These are phyloP conservation scores for Papilio elwesi DNA, from an alignment of 2,888 invertebrate genomes.

Conservation along the genomic window DNA sequence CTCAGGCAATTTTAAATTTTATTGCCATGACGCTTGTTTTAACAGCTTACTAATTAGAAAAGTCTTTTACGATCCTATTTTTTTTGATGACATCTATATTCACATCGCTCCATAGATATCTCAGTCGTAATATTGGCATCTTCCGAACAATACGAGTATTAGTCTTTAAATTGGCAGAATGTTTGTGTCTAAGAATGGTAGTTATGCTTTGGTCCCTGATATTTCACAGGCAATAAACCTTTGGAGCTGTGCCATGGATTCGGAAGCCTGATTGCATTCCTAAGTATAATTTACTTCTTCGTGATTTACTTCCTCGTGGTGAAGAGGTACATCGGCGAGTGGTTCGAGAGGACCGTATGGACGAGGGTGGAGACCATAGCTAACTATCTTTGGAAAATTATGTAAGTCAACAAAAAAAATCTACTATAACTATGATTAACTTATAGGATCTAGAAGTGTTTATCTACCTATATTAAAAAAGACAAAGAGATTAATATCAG, in stretches of 20 bases:
- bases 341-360: slow-evolving; percentile 67
- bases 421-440: background rate
- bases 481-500: too few relatives aligned
- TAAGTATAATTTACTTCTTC: slow-evolving; percentile 84
- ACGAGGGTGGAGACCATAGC: slow-evolving; percentile 52
- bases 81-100: too few relatives aligned
- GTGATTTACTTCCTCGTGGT: slow-evolving; percentile 86
- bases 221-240: slow-evolving; percentile 54
- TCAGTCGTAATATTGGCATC: too few relatives aligned
- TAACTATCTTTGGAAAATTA: slow-evolving; percentile 59
- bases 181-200: too few relatives aligned
- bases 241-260: slow-evolving; percentile 86
- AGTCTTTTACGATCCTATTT: too few relatives aligned
- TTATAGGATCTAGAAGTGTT: background rate
- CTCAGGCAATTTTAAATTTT: too few relatives aligned
- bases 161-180: too few relatives aligned
- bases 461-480: background rate
- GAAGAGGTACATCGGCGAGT: slow-evolving; percentile 81
- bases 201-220: background rate
- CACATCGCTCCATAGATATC: too few relatives aligned
- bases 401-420: slow-evolving; percentile 56
- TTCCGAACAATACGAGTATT: too few relatives aligned
- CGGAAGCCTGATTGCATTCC: slow-evolving; percentile 88
- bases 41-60: too few relatives aligned
- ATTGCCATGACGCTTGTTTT: too few relatives aligned